Evolutionary conservation across 2,113 vertebrate genomes (phyloP), one percentile per base, ranked within the genome.

Genomic region (Aspidoscelis tigris): DNA sequence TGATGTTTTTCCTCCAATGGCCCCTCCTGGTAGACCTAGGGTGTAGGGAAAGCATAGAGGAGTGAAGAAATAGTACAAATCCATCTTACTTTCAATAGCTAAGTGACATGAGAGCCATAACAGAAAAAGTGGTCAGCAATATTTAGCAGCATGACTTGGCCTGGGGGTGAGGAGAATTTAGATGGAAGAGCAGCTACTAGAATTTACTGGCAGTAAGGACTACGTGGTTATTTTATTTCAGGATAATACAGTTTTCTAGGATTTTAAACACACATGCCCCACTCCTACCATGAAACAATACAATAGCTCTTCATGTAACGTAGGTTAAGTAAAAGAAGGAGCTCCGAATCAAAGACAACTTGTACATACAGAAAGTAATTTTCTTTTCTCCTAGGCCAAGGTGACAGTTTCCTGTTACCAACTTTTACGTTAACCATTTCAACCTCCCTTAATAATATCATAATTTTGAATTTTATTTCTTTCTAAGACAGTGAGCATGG

Each of bases 71-170:
- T 98, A 93, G 97, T 97, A 96, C 97, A 98, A 97, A 99, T 99
- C 98, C 97, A 99, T 99, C 98, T 99, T 99, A 98, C 98, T 99
- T 97, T 98, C 97, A 99, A 99, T 99, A 97, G 97, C 96, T 96
- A 96, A 95, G 95, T 99, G 98, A 99, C 98, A 99, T 97, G 94
- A 97, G 97, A 97, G 97, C 97, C 97, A 97, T 97, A 97, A 97
- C 97, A 97, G 96, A 96, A 98, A 98, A 98, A 98, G 97, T 97
- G 97, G 96, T 97, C 97, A 97, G 96, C 97, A 97, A 97, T 96
- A 96, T 96, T 96, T 96, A 97, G 95, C 95, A 96, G 95, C 96
- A 96, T 95, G 96, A 96, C 94, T 96, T 96, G 95, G 96, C 96
- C 96, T 93, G 92, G 86, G 73, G 95, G 96, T 95, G 0, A 90